These are phyloP conservation scores for Cyprinella venusta DNA, from an alignment of 2,797 vertebrate species.

Conservation along the genomic window DNA sequence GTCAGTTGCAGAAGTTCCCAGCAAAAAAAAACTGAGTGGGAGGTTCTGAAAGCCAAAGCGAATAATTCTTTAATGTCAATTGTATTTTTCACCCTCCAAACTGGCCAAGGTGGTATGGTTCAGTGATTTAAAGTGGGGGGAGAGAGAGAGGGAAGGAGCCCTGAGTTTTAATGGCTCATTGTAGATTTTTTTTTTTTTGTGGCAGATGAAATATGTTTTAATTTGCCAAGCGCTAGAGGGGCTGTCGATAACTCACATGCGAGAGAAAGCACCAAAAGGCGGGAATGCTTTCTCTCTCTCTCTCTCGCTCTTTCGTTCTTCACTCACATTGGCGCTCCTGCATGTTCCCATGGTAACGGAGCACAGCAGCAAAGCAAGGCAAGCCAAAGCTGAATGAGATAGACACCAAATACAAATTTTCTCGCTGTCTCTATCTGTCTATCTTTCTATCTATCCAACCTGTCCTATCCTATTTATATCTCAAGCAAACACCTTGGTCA, in stretches of 20 bases:
- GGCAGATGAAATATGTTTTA: conserved; percentile 72
- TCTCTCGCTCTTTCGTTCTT: conserved; percentile 58
- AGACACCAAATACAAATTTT: conserved; percentile 29
- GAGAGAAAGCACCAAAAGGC: conserved; percentile 30
- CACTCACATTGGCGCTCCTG: conserved; percentile 52
- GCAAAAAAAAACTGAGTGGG: neutral
- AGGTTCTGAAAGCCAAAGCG: neutral
- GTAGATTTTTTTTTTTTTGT: conserved; percentile 62
- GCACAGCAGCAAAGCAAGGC: conserved; percentile 61
- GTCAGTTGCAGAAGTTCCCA: neutral
- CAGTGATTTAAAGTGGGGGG: neutral
- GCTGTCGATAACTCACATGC: conserved; percentile 56
- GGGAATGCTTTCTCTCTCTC: conserved; percentile 62
- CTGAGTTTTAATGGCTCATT: conserved; percentile 60
- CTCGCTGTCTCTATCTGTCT: neutral
- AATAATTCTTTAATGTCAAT: neutral
- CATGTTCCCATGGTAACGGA: conserved; percentile 78
- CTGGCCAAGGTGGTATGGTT: neutral
- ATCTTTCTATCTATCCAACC: neutral
- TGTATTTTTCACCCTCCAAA: conserved; percentile 3
- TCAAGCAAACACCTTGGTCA: neutral
- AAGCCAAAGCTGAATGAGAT: conserved; percentile 53
- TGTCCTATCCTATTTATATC: neutral
- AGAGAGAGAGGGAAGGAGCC: neutral
- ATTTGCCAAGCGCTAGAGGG: conserved; percentile 69